phyloP scores from a whole-genome alignment of 2,888 invertebrate species.

The Drosophila limbata region DNA sequence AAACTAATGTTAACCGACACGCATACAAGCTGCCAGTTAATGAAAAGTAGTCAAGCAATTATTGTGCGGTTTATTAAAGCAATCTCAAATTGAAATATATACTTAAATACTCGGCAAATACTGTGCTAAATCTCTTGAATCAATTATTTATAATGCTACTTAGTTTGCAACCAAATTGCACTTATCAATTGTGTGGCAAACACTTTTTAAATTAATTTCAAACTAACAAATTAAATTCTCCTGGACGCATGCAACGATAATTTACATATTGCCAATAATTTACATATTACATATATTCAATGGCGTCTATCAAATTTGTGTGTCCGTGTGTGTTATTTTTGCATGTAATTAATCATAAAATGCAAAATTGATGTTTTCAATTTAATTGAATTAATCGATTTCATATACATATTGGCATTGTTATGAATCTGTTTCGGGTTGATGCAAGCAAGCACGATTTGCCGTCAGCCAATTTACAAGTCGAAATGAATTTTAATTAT shows the following conservation, averaged over 20 bases:
- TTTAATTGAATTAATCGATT: conserved; percentile 68
- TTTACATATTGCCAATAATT: conserved; percentile 32
- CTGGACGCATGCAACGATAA: conserved; percentile 21
- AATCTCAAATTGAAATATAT: conserved; percentile 33
- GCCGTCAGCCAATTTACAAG: conserved; percentile 47
- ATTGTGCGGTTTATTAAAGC: conserved; percentile 18
- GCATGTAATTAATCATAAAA: conserved; percentile 66
- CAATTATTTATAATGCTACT: conserved; percentile 17
- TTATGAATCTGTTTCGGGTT: conserved; percentile 15
- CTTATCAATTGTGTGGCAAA: neutral
- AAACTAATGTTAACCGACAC: conserved; percentile 69
- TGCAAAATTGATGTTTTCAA: conserved; percentile 39
- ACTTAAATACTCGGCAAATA: conserved; percentile 3
- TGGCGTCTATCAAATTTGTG: conserved; percentile 1
- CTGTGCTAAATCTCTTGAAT: conserved; percentile 6
- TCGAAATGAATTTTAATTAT: conserved; percentile 65
- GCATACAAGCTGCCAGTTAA: conserved; percentile 49
- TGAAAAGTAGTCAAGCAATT: conserved; percentile 15
- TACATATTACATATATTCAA: conserved; percentile 26
- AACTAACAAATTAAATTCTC: conserved; percentile 4
- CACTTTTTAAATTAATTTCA: neutral
- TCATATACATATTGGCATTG: conserved; percentile 23
- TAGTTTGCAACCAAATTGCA: conserved; percentile 5
- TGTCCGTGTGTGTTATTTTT: neutral
- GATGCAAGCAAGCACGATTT: conserved; percentile 10